Percentiles rank a stretch among this genome's conserved stretches.
phyloP scores from a whole-genome alignment of 2,113 vertebrate species.

The Hipposideros armiger region DNA sequence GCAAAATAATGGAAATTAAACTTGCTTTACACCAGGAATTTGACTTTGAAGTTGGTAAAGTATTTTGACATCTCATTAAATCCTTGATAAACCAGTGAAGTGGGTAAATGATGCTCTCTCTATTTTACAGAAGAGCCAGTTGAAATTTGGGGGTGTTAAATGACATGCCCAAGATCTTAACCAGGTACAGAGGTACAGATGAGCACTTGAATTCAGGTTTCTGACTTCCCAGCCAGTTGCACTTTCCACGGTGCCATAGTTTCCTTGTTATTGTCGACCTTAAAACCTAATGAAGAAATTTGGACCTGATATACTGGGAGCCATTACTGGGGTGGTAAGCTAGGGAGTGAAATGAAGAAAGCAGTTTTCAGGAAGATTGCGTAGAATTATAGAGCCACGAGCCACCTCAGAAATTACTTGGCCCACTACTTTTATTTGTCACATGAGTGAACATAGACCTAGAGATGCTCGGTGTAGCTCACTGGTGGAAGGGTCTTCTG shows the following conservation, averaged over 20 bases:
- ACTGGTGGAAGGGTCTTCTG: not conserved
- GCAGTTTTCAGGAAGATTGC: not conserved
- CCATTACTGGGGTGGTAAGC: not conserved
- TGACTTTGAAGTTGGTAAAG: not conserved
- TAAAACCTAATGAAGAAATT: not conserved
- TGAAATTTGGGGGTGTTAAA: not conserved
- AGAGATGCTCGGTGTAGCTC: not conserved
- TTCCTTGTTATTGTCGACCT: not conserved
- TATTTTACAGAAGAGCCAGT: not conserved
- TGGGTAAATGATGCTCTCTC: not conserved
- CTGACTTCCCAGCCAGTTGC: not conserved
- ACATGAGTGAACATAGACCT: not conserved
- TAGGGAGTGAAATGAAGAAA: not conserved
- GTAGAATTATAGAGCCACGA: not conserved
- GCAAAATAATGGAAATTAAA: not conserved
- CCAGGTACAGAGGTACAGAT: not conserved
- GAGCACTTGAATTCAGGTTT: not conserved
- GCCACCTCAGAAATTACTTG: not conserved
- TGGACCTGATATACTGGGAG: not conserved
- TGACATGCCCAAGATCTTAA: not conserved
- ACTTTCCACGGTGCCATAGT: not conserved
- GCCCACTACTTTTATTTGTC: not conserved
- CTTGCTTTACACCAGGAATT: not conserved
- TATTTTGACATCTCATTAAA: not conserved
- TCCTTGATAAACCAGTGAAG: not conserved